Percentiles rank a stretch among this genome's conserved stretches.
These are phyloP conservation scores for Lagocephalus sceleratus DNA, from an alignment of 2,797 vertebrate species.

Conservation along the genomic window DNA sequence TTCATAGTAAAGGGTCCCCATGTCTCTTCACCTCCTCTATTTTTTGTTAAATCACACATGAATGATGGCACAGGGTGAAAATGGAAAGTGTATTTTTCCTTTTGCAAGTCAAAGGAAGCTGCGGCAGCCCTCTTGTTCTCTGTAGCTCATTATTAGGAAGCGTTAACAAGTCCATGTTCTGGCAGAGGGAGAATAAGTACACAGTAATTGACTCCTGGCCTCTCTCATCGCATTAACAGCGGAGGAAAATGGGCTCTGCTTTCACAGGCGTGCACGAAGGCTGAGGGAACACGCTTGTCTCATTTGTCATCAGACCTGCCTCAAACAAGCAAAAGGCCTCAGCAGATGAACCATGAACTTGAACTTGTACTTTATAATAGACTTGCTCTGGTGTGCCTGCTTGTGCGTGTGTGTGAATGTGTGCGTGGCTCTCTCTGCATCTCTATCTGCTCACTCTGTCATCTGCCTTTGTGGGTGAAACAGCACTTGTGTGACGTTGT, in stretches of 20 bases:
- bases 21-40: slow-evolving; percentile 34
- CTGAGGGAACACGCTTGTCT: slow-evolving; percentile 48
- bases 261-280: slow-evolving; percentile 50
- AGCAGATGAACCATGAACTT: slow-evolving; percentile 52
- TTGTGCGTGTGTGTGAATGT: background rate
- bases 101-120: slow-evolving; percentile 41
- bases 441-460: slow-evolving; percentile 36
- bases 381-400: slow-evolving; percentile 2
- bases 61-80: slow-evolving; percentile 21
- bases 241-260: slow-evolving; percentile 58
- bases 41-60: slow-evolving; percentile 21
- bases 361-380: slow-evolving; percentile 41
- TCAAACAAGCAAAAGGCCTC: slow-evolving; percentile 38
- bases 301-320: slow-evolving; percentile 60
- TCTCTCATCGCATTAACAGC: slow-evolving; percentile 59
- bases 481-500: slow-evolving; percentile 42
- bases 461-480: slow-evolving; percentile 34
- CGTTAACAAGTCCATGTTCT: slow-evolving; percentile 67
- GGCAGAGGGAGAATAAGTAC: slow-evolving; percentile 63
- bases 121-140: slow-evolving; percentile 42
- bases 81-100: slow-evolving; percentile 47
- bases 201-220: slow-evolving; percentile 74
- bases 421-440: slow-evolving; percentile 7
- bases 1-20: slow-evolving; percentile 13
- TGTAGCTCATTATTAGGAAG: slow-evolving; percentile 64